Percentiles rank a stretch among this genome's conserved stretches.
These are phyloP conservation scores for Picus viridis DNA, from an alignment of 2,797 vertebrate genomes.

Conservation along the genomic window DNA sequence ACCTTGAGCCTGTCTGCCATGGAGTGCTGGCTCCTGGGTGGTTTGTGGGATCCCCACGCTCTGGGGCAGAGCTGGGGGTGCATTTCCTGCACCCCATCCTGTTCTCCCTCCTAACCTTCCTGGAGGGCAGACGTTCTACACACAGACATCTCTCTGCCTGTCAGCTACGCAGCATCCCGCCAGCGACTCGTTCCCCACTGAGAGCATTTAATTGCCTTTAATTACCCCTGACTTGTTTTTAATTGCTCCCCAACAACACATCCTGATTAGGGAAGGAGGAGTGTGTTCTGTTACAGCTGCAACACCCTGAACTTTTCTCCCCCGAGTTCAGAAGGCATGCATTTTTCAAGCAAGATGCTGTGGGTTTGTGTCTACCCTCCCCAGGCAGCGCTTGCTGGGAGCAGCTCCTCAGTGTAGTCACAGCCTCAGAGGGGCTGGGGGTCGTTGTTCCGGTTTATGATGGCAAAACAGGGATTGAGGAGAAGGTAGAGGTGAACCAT, in stretches of 20 bases:
- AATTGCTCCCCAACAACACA: conserved; percentile 30
- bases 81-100: background rate
- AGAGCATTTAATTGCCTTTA: conserved; percentile 14
- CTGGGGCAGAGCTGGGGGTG: background rate
- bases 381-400: background rate
- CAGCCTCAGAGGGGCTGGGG: background rate
- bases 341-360: background rate
- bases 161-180: background rate
- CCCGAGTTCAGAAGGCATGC: background rate
- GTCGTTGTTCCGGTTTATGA: background rate
- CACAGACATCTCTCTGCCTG: background rate
- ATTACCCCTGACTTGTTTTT: conserved; percentile 23
- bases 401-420: background rate
- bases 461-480: background rate
- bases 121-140: background rate
- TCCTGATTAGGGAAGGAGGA: background rate
- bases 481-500: background rate
- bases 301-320: background rate
- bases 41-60: accelerated
- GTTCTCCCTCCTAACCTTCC: accelerated
- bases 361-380: background rate
- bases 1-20: background rate
- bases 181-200: background rate
- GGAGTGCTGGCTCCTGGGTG: accelerated
- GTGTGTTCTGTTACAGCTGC: background rate